phyloP scores from a whole-genome alignment of 2,797 vertebrate genomes.

The Sebastes jordani region DNA sequence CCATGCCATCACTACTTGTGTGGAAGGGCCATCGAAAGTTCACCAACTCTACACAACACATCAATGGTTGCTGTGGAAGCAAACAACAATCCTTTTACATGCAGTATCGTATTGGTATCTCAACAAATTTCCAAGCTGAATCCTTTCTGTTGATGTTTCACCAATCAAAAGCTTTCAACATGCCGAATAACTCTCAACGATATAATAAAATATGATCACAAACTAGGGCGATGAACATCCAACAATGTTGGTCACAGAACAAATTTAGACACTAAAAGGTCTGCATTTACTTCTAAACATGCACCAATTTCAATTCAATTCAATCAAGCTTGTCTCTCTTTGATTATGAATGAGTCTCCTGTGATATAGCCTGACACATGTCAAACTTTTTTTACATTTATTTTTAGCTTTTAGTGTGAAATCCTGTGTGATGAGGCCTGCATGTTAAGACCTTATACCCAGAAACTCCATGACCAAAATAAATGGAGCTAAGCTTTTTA shows the following conservation, averaged over 20 bases:
- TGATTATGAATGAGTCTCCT: not conserved
- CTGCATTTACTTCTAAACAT: not conserved
- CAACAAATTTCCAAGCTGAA: not conserved
- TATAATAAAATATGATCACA: not conserved
- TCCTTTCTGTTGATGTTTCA: not conserved
- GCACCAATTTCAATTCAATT: not conserved
- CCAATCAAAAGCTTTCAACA: not conserved
- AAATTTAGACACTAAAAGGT: not conserved
- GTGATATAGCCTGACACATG: not conserved
- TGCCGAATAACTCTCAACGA: not conserved
- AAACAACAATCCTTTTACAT: not conserved
- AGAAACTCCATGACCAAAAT: conserved; percentile 12
- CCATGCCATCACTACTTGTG: not conserved
- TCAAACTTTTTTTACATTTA: not conserved
- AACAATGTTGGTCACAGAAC: not conserved
- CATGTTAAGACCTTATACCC: conserved; percentile 1
- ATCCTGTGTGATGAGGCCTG: not conserved
- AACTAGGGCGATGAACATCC: not conserved
- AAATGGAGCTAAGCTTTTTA: conserved; percentile 18
- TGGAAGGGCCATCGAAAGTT: not conserved
- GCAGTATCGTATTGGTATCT: too few relatives aligned
- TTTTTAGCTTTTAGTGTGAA: conserved; percentile 2
- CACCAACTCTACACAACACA: not conserved
- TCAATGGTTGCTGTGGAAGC: not conserved
- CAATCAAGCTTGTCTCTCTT: not conserved